Conservation (phyloP, 1,140 invertebrate genomes). For the Berghia stephanieae region DNA sequence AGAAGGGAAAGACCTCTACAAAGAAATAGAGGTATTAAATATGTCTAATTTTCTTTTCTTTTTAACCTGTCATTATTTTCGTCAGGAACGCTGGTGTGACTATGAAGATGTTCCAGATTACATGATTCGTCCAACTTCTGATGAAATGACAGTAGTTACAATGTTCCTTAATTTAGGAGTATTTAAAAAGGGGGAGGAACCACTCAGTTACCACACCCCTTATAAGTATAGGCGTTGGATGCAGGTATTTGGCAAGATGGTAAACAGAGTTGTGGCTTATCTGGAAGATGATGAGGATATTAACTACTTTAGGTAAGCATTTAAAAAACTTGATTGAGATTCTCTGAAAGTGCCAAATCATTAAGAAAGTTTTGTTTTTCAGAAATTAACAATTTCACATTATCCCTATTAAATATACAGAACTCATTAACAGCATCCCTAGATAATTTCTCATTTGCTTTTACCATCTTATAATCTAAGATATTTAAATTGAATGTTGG, state of each 20-base stretch:
- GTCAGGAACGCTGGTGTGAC: constrained; percentile 26
- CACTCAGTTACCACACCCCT: constrained; percentile 19
- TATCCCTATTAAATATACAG: background rate
- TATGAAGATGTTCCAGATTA: constrained; percentile 12
- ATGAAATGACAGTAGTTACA: constrained; percentile 32
- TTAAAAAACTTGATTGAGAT: background rate
- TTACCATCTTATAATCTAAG: background rate
- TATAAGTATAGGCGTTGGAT: constrained; percentile 30
- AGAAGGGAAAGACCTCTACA: background rate
- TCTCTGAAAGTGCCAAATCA: background rate
- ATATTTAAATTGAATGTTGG: background rate
- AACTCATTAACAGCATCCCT: background rate
- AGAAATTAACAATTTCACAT: background rate
- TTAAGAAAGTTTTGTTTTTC: background rate
- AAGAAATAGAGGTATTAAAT: background rate
- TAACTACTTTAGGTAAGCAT: constrained; percentile 26
- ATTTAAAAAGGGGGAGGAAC: constrained; percentile 29
- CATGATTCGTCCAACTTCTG: background rate
- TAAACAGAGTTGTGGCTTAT: constrained; percentile 26
- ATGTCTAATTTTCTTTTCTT: background rate
- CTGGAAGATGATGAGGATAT: constrained; percentile 25
- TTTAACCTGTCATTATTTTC: background rate
- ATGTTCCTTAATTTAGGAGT: constrained; percentile 27
- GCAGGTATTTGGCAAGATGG: constrained; percentile 27
- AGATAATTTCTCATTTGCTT: background rate